Evolutionary conservation across 2,888 invertebrate species (phyloP).

Genomic region (Luperina testacea): DNA sequence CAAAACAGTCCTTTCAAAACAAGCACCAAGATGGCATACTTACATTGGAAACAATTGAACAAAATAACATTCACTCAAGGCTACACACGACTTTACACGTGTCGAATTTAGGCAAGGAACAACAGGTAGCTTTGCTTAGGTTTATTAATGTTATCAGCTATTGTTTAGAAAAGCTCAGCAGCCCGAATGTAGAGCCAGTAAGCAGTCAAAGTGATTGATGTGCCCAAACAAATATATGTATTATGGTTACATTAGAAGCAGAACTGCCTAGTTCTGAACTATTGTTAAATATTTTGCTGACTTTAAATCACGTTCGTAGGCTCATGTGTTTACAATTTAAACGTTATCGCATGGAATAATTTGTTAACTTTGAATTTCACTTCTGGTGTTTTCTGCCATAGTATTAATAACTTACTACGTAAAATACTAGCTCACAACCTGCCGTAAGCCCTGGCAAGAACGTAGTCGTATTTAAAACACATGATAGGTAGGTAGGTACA

Average conservation of each 20-base stretch:
- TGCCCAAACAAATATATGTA: slow-evolving; percentile 72
- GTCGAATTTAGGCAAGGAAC: slow-evolving; percentile 41
- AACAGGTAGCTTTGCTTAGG: slow-evolving; percentile 39
- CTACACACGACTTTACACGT: slow-evolving; percentile 52
- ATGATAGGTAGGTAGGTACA: too few species aligned
- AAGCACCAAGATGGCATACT: slow-evolving; percentile 3
- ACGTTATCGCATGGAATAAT: slow-evolving; percentile 14
- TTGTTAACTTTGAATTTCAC: background rate
- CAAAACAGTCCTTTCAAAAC: slow-evolving; percentile 15
- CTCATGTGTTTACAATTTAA: slow-evolving; percentile 19
- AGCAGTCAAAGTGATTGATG: slow-evolving; percentile 70
- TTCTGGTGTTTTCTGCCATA: background rate
- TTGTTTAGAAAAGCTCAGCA: slow-evolving; percentile 72
- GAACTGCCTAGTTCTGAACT: slow-evolving; percentile 35
- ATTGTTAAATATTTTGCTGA: slow-evolving; percentile 56
- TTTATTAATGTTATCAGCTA: slow-evolving; percentile 55
- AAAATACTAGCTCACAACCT: background rate
- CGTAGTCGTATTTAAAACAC: background rate
- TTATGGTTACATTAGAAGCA: slow-evolving; percentile 65
- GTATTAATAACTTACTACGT: background rate
- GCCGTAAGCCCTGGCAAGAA: too few species aligned
- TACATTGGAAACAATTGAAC: slow-evolving; percentile 39
- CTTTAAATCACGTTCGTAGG: slow-evolving; percentile 17
- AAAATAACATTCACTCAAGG: slow-evolving; percentile 37
- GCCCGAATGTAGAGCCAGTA: slow-evolving; percentile 13